Conservation (phyloP, 2,113 vertebrate genomes). For the Forbesichthys agassizii region DNA sequence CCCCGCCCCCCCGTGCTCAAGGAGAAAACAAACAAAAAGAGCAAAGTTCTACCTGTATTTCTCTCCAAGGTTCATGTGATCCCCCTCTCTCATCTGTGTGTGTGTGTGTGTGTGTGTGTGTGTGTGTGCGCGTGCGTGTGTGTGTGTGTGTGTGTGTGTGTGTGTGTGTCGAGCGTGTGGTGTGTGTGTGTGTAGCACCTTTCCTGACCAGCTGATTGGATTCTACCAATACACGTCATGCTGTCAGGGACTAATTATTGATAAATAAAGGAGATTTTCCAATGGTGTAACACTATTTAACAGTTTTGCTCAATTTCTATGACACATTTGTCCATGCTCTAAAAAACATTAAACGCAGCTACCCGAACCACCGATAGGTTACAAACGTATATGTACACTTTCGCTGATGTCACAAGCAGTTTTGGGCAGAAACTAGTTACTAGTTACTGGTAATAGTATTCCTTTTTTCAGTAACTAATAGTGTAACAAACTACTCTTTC, state of each 20-base stretch:
- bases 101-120: no score
- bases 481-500: no score
- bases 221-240: conserved; percentile 16
- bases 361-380: no score
- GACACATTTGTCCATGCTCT: no score
- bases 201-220: conserved; percentile 22
- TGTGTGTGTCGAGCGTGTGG: neutral
- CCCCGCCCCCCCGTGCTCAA: neutral
- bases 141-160: neutral
- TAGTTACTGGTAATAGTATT: no score
- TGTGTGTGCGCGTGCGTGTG: no score
- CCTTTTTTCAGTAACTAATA: no score
- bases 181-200: neutral
- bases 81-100: neutral
- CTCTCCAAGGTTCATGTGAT: neutral
- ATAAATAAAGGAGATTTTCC: neutral
- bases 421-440: no score
- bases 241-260: conserved; percentile 21
- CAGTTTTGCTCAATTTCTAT: neutral
- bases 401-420: no score
- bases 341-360: no score
- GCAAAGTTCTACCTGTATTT: conserved; percentile 68
- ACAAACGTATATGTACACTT: no score
- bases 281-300: no score
- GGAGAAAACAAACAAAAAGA: conserved; percentile 66